Conservation (phyloP, 1,140 invertebrate genomes). For the Philopotamus ludificatus region DNA sequence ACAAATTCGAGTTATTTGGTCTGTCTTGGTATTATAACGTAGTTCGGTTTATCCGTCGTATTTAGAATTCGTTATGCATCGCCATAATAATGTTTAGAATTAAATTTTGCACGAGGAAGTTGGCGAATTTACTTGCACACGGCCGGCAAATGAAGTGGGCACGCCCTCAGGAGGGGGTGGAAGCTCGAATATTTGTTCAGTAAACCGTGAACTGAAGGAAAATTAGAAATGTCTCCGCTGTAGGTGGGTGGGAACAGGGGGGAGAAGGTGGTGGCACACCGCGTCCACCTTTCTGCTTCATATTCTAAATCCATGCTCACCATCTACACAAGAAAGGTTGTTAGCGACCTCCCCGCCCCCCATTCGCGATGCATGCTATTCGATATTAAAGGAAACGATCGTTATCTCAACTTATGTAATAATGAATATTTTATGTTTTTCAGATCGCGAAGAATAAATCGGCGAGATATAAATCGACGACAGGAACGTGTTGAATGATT, state of each 20-base stretch:
- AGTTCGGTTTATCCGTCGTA: too few species aligned
- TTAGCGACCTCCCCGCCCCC: background rate
- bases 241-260: conserved; percentile 24
- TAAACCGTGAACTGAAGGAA: conserved; percentile 41
- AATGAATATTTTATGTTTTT: background rate
- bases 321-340: conserved; percentile 8
- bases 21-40: too few species aligned
- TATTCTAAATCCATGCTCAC: conserved; percentile 39
- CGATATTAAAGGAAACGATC: too few species aligned
- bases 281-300: conserved; percentile 35
- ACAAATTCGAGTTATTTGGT: too few species aligned
- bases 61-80: too few species aligned
- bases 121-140: background rate
- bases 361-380: conserved; percentile 3
- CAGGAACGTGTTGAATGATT: too few species aligned
- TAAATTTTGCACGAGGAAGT: conserved; percentile 3
- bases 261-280: conserved; percentile 31
- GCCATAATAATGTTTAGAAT: conserved; percentile 18
- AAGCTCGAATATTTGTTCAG: conserved; percentile 29
- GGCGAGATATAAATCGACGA: too few species aligned
- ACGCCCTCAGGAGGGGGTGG: conserved; percentile 8
- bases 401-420: too few species aligned
- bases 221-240: conserved; percentile 42
- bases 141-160: conserved; percentile 15
- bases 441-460: background rate